A percentile compares a stretch with the other conserved stretches of the same genome.
Conservation (phyloP, 2,888 invertebrate genomes). For the Tetragonisca angustula region DNA sequence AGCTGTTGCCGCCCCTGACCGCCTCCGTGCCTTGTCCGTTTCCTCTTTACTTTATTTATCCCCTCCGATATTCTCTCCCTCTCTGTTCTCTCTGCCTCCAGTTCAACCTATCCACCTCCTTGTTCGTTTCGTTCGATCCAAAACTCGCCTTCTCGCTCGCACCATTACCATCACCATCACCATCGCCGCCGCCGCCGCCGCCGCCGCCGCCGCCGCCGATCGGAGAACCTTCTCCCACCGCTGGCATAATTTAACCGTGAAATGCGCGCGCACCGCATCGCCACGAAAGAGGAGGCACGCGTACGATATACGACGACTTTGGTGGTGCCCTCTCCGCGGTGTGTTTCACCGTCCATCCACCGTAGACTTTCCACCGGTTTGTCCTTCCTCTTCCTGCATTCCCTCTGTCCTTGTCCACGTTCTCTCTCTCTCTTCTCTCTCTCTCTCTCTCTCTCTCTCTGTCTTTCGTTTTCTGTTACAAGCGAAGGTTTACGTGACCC, state of each 20-base stretch:
- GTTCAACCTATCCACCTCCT: background rate
- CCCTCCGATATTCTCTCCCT: slow-evolving; percentile 43
- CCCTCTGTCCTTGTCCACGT: background rate
- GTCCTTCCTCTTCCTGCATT: slow-evolving; percentile 31
- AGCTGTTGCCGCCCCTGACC: slow-evolving; percentile 80
- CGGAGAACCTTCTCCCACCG: slow-evolving; percentile 23
- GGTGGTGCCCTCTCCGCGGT: slow-evolving; percentile 58
- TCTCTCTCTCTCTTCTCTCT: slow-evolving; percentile 15
- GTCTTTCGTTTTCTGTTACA: slow-evolving; percentile 29
- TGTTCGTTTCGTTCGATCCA: background rate
- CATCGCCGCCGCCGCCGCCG: background rate
- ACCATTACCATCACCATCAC: background rate
- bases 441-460: slow-evolving; percentile 24
- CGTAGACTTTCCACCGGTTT: slow-evolving; percentile 41
- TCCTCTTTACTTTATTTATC: slow-evolving; percentile 67
- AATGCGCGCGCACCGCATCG: slow-evolving; percentile 79
- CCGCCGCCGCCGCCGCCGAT: slow-evolving; percentile 9
- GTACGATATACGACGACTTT: slow-evolving; percentile 68
- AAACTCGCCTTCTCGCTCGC: background rate
- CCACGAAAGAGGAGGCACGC: slow-evolving; percentile 71
- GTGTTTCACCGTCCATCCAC: slow-evolving; percentile 31
- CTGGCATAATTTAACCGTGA: slow-evolving; percentile 71
- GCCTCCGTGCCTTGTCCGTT: slow-evolving; percentile 70
- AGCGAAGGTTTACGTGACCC: slow-evolving; percentile 66
- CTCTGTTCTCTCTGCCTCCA: slow-evolving; percentile 8